Evolutionary conservation across 1,140 invertebrate species (phyloP), one percentile per base, ranked within the genome.

Genomic region (Megalopta genalis): DNA sequence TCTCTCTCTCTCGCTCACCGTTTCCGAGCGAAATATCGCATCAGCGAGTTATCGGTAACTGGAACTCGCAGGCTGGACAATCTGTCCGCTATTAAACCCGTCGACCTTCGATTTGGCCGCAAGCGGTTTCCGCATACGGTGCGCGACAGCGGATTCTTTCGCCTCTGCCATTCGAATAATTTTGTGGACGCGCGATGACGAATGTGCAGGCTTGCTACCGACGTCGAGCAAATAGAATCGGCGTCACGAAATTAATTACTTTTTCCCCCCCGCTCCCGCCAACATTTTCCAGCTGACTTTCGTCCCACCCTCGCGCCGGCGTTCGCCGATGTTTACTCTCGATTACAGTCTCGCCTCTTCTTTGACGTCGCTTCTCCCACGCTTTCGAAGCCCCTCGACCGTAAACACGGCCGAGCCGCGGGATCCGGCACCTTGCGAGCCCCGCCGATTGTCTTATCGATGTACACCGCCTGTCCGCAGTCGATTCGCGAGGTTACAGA

Each of bases 211-310:
- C 65, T 79, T 83, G 81, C 57, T 42, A 84, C 64, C 68, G 73
- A 85, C 73, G 78, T 67, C 65, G 78, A 84, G 78, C 78, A 85
- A 85, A 85, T 85, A 85, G 77, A 85, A 85, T 84, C 71, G 78
- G 64, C 73, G 78, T 84, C 78, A 73, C 83, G 73, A 85, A 85
- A 85, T 85, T 85, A 85, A 85, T 85, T 84, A 84, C 83, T 85
- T 84, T 84, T 72, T 76, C 59, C 39, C 37, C 42, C 23, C 16
- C 42, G 39, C 37, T 16, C 46, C 49, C 63, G 1, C 8, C 23
- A 18, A 32, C 63, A 71, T 68, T 60, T 67, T 65, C 64, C 32
- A 57, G 39, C 32, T 52, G 42, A 62, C 32, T 66, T 67, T 71
- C 68, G 62, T 32, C 66, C 46, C 32, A 32, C n/a, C n/a, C 54